These are phyloP conservation scores for Harpegnathos saltator DNA, from an alignment of 1,140 invertebrate genomes.

Conservation along the genomic window DNA sequence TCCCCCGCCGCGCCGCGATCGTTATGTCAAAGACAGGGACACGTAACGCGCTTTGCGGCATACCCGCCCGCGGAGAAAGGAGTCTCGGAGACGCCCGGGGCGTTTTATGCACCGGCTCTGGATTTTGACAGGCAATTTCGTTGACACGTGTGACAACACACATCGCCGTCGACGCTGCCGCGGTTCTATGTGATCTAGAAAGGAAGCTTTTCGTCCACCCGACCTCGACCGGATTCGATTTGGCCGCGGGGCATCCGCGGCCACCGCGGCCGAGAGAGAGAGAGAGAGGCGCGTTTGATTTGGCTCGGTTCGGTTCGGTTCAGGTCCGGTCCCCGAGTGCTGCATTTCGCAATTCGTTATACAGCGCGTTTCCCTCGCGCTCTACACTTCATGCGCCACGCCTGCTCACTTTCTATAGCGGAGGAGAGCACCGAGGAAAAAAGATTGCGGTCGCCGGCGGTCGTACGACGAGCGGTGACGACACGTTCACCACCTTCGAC, in stretches of 20 bases:
- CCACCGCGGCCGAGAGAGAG: background rate
- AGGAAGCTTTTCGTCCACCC: conserved; percentile 28
- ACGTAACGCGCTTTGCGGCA: background rate
- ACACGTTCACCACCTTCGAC: conserved; percentile 33
- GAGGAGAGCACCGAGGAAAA: conserved; percentile 34
- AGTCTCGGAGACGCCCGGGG: background rate
- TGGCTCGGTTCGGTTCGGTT: too few relatives aligned
- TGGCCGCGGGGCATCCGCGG: conserved; percentile 12
- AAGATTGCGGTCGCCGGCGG: conserved; percentile 27
- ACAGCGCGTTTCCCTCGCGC: conserved; percentile 12
- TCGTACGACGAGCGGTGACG: conserved; percentile 16
- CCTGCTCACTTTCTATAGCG: conserved; percentile 48
- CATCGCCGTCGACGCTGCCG: background rate
- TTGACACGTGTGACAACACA: background rate
- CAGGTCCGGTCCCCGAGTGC: background rate
- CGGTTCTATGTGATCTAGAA: conserved; percentile 12
- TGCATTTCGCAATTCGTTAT: conserved; percentile 28
- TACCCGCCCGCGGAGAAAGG: background rate
- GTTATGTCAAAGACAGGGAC: conserved; percentile 8
- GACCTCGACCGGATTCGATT: conserved; percentile 36
- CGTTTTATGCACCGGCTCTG: conserved; percentile 1
- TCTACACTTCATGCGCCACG: conserved; percentile 21
- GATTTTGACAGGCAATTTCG: conserved; percentile 29
- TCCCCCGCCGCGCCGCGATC: background rate
- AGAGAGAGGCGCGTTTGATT: too few relatives aligned